Percentiles rank a stretch among this genome's conserved stretches.
phyloP scores from a whole-genome alignment of 2,888 invertebrate genomes.

The Podotricha telesiphe region DNA sequence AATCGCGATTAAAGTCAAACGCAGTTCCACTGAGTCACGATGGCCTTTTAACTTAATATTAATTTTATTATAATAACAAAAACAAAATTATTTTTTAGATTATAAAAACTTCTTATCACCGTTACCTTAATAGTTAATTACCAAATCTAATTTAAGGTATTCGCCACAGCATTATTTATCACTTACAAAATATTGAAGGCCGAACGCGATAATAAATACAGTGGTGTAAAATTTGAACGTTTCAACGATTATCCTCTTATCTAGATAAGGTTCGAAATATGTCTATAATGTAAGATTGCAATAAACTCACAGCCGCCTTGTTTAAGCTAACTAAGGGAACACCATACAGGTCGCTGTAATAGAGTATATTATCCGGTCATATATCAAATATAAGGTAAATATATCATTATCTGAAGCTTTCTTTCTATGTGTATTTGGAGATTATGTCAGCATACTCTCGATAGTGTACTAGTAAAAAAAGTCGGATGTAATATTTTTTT shows the following conservation, averaged over 20 bases:
- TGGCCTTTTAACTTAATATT: too few relatives aligned
- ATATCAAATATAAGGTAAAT: too few relatives aligned
- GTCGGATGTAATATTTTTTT: slow-evolving; percentile 56
- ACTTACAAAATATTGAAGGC: slow-evolving; percentile 30
- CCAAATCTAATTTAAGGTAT: too few relatives aligned
- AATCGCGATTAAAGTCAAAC: too few relatives aligned
- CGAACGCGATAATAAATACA: slow-evolving; percentile 20
- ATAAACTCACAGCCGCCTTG: slow-evolving; percentile 40
- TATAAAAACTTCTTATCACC: too few relatives aligned
- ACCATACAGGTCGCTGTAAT: slow-evolving; percentile 60
- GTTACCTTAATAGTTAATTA: too few relatives aligned
- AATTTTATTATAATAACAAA: too few relatives aligned
- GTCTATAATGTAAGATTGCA: slow-evolving; percentile 43
- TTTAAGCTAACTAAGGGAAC: slow-evolving; percentile 63
- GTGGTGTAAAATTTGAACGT: slow-evolving; percentile 20
- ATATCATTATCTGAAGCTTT: slow-evolving; percentile 56
- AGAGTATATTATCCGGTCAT: slow-evolving; percentile 56
- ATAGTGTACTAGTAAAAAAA: slow-evolving; percentile 52
- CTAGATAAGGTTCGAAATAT: slow-evolving; percentile 29
- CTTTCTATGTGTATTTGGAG: slow-evolving; percentile 57
- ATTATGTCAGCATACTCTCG: slow-evolving; percentile 56
- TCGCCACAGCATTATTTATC: not conserved
- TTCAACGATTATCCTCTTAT: slow-evolving; percentile 34
- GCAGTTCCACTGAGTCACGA: too few relatives aligned
- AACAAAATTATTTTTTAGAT: too few relatives aligned